Conservation (phyloP, 2,113 vertebrate species). For the Cyanocitta stelleri region DNA sequence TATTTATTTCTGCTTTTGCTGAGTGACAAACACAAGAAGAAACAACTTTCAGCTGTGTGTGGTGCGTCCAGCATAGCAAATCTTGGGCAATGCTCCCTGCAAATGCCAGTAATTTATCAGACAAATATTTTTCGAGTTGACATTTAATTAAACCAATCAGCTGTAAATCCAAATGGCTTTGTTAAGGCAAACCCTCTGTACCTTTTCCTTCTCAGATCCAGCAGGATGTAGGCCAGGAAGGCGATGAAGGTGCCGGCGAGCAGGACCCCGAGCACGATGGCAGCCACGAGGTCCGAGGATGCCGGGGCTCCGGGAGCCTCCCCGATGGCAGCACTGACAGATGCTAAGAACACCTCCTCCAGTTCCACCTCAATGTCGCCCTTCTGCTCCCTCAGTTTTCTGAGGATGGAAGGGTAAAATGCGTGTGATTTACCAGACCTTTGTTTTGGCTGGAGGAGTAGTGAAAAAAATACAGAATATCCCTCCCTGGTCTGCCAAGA, state of each 20-base stretch:
- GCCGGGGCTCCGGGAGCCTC: neutral
- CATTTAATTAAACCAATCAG: neutral
- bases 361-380: constrained; percentile 41
- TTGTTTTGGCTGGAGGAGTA: neutral
- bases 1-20: neutral
- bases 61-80: neutral
- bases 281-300: neutral
- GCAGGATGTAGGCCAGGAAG: constrained; percentile 16
- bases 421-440: neutral
- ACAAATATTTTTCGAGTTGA: neutral
- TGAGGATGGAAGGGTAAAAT: constrained; percentile 33
- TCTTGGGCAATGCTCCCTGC: neutral
- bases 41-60: neutral
- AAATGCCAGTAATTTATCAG: neutral
- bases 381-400: constrained; percentile 68
- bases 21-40: neutral
- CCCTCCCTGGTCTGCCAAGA: neutral
- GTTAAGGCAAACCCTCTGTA: neutral
- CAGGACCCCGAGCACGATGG: constrained; percentile 51
- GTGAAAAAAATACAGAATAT: neutral
- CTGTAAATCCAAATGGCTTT: neutral
- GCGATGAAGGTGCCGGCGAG: constrained; percentile 32
- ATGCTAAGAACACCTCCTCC: constrained; percentile 22
- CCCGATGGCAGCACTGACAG: neutral
- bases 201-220: constrained; percentile 55